Evolutionary conservation across 2,113 vertebrate genomes (phyloP), one percentile per base, ranked within the genome.

Genomic region (Lepisosteus oculatus): DNA sequence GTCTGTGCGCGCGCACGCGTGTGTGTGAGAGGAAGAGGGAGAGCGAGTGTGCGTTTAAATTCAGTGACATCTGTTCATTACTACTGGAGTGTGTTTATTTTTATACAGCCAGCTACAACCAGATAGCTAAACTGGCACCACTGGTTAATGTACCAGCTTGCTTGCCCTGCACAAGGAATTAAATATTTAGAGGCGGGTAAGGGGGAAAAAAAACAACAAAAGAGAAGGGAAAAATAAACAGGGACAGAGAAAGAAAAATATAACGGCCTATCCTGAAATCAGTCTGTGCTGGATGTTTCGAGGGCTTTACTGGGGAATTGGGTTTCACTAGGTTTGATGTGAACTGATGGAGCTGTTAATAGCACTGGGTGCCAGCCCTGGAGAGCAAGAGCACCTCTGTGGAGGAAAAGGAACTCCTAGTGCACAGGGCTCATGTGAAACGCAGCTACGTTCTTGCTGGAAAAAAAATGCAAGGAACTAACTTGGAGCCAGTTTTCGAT

Each of bases 61-160:
- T 90, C 89, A 72, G 86, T 77, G 88, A 90, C 89, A 90, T 90
- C 89, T 90, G 89, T 90, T 90, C 89, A 90, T 89, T 90, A 90
- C 89, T 88, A 89, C 84, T 80, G 85, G 89, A 90, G 87, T 90
- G 88, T 90, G 88, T 90, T 90, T 90, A 90, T 90, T 90, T 90
- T 89, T 90, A 88, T 87, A 87, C 88, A 88, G 87, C 83, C 83
- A 85, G 88, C 89, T 84, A 86, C 89, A 85, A 90, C 85, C 88
- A 85, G 81, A 81, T 79, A 88, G 84, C 88, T 84, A 78, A 78
- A 83, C 88, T 90, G 88, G 89, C 89, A 90, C 86, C 81, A 68
- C 85, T 90, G 88, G 86, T 88, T 90, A 86, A 89, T 89, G 87
- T 80, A 90, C 81, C 88, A 85, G 86, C 83, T 76, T 75, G 71